Conservation (phyloP, 2,888 invertebrate genomes). For the Empis stercorea region DNA sequence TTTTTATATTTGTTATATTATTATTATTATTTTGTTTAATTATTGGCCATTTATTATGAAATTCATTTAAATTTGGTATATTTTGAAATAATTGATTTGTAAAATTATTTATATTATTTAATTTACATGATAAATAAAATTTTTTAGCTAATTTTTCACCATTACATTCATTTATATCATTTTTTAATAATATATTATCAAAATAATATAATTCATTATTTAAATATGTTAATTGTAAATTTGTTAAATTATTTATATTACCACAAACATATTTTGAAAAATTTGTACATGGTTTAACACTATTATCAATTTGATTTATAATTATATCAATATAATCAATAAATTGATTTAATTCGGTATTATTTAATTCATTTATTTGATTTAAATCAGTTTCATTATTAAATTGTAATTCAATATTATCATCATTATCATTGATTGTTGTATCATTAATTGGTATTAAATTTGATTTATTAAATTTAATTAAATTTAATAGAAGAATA, state of each 20-base stretch:
- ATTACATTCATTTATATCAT: background rate
- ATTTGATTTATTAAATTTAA: no score
- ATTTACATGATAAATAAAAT: slow-evolving; percentile 1
- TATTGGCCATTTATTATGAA: background rate
- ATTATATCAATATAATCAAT: background rate
- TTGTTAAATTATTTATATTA: background rate
- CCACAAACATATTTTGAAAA: background rate
- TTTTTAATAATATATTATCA: background rate
- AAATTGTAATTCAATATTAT: background rate
- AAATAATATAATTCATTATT: background rate
- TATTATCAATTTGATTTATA: background rate
- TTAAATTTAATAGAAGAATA: no score
- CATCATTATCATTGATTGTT: no score
- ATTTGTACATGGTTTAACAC: background rate
- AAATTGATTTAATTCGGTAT: background rate
- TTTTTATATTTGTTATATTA: background rate
- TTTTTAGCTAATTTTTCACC: background rate
- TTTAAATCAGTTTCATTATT: background rate
- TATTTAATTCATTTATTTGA: background rate
- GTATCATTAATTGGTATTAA: no score
- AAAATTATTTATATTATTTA: background rate
- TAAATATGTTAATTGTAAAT: no score
- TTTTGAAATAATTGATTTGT: background rate
- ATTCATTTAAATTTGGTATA: background rate
- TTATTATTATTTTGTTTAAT: background rate